Base-by-base conservation (phyloP, 1,140 invertebrate genomes). In the Portunus trituberculatus region DNA sequence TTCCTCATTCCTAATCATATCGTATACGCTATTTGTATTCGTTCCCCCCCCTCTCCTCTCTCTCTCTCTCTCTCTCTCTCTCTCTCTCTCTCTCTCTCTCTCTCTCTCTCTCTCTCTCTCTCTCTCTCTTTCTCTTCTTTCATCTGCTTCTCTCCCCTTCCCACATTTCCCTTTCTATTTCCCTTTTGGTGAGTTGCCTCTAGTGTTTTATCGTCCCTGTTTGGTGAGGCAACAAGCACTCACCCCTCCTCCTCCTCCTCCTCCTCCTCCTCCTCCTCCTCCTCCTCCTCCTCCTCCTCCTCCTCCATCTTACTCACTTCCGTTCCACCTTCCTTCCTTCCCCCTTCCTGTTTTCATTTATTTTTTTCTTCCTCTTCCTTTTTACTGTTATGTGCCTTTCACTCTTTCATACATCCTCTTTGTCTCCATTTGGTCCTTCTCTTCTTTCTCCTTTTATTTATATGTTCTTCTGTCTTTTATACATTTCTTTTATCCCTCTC, bases 81-180 rank as follows among this genome's bases (percentile, higher is more conserved):
- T 76, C n/a, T n/a, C n/a, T n/a, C n/a, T 76, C n/a, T n/a, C n/a
- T 76, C n/a, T n/a, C 67, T 76, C 16, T n/a, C n/a, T 76, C n/a
- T n/a, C 67, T 76, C 67, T 76, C 67, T 76, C 67, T 76, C 67
- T 76, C 67, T 76, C 67, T 76, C 67, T 76, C 67, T 76, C 67
- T 76, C 67, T 76, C 67, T 76, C 67, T 76, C 67, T 76, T 25
- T 76, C 67, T 76, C 67, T 76, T 89, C 31, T 89, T 7, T 89
- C 31, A 0, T 39, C n/a, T n/a, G 12, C 52, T 59, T 20, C 20
- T 20, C 8, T 10, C 12, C 84, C 4, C 84, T 45, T n/a, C 4
- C 84, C 28, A 16, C 28, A 1, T 39, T 29, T 76, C 25, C n/a
- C 67, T n/a, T n/a, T 76, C 67, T 16, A 25, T 4, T 76, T 76